Evolutionary conservation across 2,888 invertebrate genomes (phyloP).

Genomic region (Himalopsyche anomala): DNA sequence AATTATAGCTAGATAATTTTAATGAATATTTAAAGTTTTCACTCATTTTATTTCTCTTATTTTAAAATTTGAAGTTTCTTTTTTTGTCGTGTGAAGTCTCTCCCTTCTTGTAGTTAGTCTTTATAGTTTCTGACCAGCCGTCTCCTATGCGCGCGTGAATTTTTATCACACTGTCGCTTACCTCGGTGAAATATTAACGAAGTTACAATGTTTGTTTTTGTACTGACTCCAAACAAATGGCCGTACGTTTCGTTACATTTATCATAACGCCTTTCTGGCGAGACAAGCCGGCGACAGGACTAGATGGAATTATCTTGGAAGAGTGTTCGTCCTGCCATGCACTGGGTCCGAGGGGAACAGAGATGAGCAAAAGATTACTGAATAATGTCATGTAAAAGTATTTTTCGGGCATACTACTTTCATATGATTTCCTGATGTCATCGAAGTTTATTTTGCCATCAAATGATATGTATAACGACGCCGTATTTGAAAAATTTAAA

Average conservation of each 20-base stretch:
- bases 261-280: conserved; percentile 48
- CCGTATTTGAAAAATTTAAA: too few relatives aligned
- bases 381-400: background rate
- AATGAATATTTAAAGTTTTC: too few relatives aligned
- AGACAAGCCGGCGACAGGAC: conserved; percentile 55
- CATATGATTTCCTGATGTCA: too few relatives aligned
- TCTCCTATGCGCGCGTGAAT: background rate
- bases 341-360: background rate
- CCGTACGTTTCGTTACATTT: conserved; percentile 50
- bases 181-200: conserved; percentile 23
- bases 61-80: too few relatives aligned
- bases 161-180: background rate
- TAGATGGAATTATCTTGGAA: conserved; percentile 46
- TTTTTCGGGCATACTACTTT: too few relatives aligned
- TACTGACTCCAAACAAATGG: conserved; percentile 51
- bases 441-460: too few relatives aligned
- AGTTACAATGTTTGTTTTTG: conserved; percentile 42
- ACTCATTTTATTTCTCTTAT: too few relatives aligned
- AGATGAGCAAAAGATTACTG: background rate
- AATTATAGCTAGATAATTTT: too few relatives aligned
- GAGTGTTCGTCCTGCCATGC: background rate
- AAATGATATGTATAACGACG: too few relatives aligned
- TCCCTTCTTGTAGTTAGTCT: background rate
- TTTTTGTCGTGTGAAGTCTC: too few relatives aligned
- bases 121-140: background rate